Evolutionary conservation across 1,140 invertebrate species (phyloP).

Genomic region (Diabrotica virgifera): DNA sequence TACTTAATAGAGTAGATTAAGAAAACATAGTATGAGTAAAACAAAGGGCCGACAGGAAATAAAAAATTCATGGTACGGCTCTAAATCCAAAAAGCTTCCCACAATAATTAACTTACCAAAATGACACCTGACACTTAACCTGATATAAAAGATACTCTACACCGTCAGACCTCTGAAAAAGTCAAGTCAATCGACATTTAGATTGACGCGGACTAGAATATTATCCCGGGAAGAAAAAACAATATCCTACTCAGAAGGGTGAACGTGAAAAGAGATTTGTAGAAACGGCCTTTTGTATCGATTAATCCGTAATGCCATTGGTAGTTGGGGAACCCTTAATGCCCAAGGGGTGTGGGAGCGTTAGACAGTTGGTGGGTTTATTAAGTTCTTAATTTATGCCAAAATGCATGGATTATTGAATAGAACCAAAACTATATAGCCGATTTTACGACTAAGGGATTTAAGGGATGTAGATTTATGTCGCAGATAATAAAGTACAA

Average conservation of each 20-base stretch:
- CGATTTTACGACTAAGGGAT: no score
- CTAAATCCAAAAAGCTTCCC: no score
- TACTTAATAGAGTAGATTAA: no score
- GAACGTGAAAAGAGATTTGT: neutral
- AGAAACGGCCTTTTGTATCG: neutral
- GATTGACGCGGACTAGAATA: neutral
- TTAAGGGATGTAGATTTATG: no score
- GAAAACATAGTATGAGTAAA: no score
- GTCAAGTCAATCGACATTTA: neutral
- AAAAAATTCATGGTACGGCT: no score
- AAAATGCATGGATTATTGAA: neutral
- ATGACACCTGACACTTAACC: neutral
- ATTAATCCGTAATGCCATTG: neutral
- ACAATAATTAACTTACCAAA: no score
- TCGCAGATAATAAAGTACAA: no score
- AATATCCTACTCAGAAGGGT: neutral
- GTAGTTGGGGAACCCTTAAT: neutral
- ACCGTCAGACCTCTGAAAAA: neutral
- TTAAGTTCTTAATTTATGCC: conserved; percentile 1
- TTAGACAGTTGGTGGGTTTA: neutral
- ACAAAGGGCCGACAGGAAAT: no score
- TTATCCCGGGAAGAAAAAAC: neutral
- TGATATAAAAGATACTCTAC: neutral
- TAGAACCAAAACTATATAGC: neutral
- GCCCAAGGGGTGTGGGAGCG: neutral